Base-by-base conservation (phyloP, 2,888 invertebrate species). In the Drosophila rubida region DNA sequence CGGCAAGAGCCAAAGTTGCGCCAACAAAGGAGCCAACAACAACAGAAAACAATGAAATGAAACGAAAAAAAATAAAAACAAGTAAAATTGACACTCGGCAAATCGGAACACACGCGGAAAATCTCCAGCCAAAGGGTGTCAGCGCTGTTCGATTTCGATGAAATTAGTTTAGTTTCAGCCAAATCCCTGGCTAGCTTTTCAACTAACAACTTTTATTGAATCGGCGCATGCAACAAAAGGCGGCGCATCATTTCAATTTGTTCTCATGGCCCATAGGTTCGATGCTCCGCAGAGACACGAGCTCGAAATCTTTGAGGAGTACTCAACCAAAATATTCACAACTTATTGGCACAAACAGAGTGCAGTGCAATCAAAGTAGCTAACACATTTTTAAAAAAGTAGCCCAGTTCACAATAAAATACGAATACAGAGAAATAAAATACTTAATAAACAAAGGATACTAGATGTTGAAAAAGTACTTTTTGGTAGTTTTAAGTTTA, bases 141-240 rank as follows among this genome's bases (percentile, higher is more conserved):
- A 37, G 39, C 30, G 49, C 51, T 58, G 42, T 66, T 66, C 58
- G 46, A 69, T 64, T 67, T 44, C 35, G 44, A 50, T 53, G 62
- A 84, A 70, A 80, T 84, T 78, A 78, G 68, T 87, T 80, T 82
- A 63, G 73, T 62, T 81, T 75, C 53, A 48, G 25, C 55, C 51
- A 62, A 60, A 60, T 60, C 68, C 77, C 66, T 6, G 19, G 14
- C 51, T 42, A 65, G 41, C 49, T 61, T 50, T 55, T 35, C 16
- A 13, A 50, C 69, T 63, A 64, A 48, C 50, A 70, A 55, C 35
- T 55, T 66, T 45, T 75, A 74, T 74, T 70, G 53, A 60, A 74
- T 75, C 66, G 61, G 13, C 37, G 39, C 39, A 27, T 59, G 30
- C 25, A n/a, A 54, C 25, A 55, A 55, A 65, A 46, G 41, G 49